Conservation (phyloP, 2,888 invertebrate genomes). For the Pheosia tremula region DNA sequence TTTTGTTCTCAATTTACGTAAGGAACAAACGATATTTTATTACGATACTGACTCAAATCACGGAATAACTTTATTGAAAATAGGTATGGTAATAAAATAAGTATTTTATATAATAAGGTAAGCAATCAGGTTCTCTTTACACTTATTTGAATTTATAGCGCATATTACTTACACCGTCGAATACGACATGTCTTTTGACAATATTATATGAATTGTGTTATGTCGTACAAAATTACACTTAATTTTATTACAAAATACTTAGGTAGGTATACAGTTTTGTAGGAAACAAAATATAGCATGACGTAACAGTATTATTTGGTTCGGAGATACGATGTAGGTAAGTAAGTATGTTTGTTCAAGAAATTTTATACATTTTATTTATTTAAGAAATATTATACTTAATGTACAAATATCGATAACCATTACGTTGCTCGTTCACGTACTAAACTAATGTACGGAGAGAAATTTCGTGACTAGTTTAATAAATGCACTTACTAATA, state of each 20-base stretch:
- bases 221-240: conserved; percentile 30
- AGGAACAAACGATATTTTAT: conserved; percentile 26
- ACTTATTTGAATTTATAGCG: conserved; percentile 27
- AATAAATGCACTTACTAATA: conserved; percentile 4
- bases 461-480: conserved; percentile 5
- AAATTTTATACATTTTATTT: neutral
- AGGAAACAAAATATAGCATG: conserved; percentile 3
- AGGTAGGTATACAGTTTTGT: neutral
- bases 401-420: neutral
- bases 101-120: conserved; percentile 21
- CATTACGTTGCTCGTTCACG: neutral
- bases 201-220: conserved; percentile 26
- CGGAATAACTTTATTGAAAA: conserved; percentile 24
- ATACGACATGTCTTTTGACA: conserved; percentile 20
- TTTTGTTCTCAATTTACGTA: conserved; percentile 45
- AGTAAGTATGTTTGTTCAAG: neutral
- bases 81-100: conserved; percentile 21
- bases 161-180: conserved; percentile 31
- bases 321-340: too few species aligned
- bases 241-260: conserved; percentile 6
- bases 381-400: neutral
- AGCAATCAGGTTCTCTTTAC: conserved; percentile 14
- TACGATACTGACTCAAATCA: conserved; percentile 20
- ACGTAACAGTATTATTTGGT: neutral
- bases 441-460: neutral